Percentiles rank a stretch among this genome's conserved stretches.
These are phyloP conservation scores for Nycticebus coucang DNA, from an alignment of 2,113 vertebrate species.

Conservation along the genomic window DNA sequence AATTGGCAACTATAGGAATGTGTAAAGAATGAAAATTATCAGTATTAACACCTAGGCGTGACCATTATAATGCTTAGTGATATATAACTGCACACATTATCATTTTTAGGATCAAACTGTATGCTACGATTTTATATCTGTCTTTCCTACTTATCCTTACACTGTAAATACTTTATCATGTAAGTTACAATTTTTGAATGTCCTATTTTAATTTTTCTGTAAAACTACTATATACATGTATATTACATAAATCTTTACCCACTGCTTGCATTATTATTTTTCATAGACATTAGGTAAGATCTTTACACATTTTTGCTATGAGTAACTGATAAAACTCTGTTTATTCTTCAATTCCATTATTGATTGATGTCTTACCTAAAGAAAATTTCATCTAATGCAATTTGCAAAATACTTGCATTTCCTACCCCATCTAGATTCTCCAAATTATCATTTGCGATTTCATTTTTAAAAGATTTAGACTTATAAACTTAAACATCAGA, in stretches of 20 bases:
- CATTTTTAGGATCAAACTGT: not conserved
- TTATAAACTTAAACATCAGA: not conserved
- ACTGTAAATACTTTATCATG: not conserved
- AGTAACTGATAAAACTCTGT: not conserved
- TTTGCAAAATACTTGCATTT: not conserved
- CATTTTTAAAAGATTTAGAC: not conserved
- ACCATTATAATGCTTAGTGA: not conserved
- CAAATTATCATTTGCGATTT: not conserved
- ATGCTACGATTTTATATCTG: not conserved
- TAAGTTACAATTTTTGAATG: not conserved
- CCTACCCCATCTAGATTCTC: not conserved
- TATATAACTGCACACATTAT: not conserved
- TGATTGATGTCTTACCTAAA: not conserved
- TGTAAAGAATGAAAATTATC: not conserved
- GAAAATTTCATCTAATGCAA: not conserved
- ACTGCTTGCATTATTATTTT: not conserved
- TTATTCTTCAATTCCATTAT: not conserved
- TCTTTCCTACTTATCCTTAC: not conserved
- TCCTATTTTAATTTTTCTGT: not conserved
- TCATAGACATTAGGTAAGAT: not conserved
- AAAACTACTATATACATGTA: not conserved
- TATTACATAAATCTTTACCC: not conserved
- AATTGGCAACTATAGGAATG: too few species aligned
- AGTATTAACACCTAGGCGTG: not conserved
- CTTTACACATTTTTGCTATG: not conserved